Evolutionary conservation across 2,888 invertebrate species (phyloP).

Genomic region (Bombylius discolor): DNA sequence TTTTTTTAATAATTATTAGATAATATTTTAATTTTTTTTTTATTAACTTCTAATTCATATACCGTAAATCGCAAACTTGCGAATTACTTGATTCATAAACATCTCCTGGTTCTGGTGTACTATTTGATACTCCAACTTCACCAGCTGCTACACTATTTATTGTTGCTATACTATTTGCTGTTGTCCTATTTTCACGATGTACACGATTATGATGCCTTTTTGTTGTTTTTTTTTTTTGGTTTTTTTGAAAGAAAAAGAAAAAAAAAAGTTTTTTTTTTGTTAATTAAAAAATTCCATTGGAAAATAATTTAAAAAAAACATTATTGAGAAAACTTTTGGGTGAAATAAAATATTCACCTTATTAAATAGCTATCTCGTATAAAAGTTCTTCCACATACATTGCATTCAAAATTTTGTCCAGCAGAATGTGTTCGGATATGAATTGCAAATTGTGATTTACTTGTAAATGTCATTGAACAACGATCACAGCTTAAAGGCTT

Average conservation of each 20-base stretch:
- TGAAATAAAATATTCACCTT: constrained; percentile 31
- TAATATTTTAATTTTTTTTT: neutral
- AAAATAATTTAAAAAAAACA: neutral
- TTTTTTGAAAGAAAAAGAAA: neutral
- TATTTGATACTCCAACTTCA: constrained; percentile 16
- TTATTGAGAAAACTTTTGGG: too few species aligned
- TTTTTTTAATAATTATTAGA: neutral
- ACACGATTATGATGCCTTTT: constrained; percentile 57
- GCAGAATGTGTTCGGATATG: constrained; percentile 63
- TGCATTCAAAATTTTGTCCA: constrained; percentile 58
- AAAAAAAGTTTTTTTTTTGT: neutral
- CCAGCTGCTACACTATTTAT: constrained; percentile 39
- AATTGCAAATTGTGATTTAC: constrained; percentile 60
- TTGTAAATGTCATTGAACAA: constrained; percentile 59
- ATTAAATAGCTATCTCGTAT: constrained; percentile 66
- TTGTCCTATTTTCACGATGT: constrained; percentile 50
- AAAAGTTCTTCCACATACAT: constrained; percentile 60
- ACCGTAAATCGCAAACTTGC: constrained; percentile 24
- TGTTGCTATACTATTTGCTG: constrained; percentile 42
- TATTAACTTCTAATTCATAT: neutral
- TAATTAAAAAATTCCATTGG: neutral
- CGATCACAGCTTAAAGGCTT: constrained; percentile 59
- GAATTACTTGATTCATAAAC: constrained; percentile 20
- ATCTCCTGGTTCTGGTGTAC: constrained; percentile 19
- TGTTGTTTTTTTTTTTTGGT: neutral